phyloP scores from a whole-genome alignment of 2,797 vertebrate species.

The Danio jaintianensis region DNA sequence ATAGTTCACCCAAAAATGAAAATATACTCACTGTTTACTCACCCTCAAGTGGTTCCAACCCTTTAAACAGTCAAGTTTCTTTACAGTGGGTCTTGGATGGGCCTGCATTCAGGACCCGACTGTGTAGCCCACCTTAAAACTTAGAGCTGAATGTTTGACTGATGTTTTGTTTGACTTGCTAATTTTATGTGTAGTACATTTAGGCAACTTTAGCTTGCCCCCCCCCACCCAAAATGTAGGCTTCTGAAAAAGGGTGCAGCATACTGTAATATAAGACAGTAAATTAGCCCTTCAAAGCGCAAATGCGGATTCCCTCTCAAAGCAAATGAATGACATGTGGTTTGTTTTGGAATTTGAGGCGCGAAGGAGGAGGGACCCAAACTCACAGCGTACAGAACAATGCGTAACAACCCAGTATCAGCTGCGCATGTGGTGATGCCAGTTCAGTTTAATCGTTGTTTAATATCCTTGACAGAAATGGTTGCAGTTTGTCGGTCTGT shows the following conservation, averaged over 20 bases:
- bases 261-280: neutral
- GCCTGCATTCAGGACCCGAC: neutral
- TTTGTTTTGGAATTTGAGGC: constrained; percentile 38
- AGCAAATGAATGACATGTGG: constrained; percentile 15
- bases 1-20: too few relatives aligned
- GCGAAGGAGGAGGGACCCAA: constrained; percentile 15
- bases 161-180: neutral
- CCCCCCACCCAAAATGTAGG: neutral
- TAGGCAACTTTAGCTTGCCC: neutral
- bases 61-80: neutral
- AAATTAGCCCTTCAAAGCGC: neutral
- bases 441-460: constrained; percentile 21
- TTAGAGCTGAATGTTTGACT: neutral
- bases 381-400: constrained; percentile 24
- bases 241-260: neutral
- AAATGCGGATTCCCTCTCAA: constrained; percentile 20
- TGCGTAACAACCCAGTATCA: constrained; percentile 16
- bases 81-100: neutral
- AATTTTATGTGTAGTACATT: neutral
- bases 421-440: neutral
- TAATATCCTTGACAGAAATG: constrained; percentile 16
- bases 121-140: neutral
- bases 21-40: too few relatives aligned
- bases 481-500: constrained; percentile 25
- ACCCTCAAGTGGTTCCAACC: too few relatives aligned